Conservation (phyloP, 2,113 vertebrate species). For the Sula dactylatra region DNA sequence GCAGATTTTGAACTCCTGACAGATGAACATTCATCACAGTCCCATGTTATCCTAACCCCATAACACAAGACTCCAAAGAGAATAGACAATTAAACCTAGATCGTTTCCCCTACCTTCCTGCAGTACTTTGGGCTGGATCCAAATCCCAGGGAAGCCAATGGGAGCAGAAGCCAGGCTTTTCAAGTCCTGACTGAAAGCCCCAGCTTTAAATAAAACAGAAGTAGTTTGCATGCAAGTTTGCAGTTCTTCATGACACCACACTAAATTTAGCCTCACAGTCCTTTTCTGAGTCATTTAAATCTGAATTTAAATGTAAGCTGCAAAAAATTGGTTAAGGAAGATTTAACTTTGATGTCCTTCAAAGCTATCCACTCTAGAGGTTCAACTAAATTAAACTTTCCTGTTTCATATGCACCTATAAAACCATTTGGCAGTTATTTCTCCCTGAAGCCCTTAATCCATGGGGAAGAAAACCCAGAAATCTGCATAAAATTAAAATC, state of each 20-base stretch:
- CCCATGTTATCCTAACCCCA: background rate
- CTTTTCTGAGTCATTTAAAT: background rate
- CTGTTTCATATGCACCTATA: background rate
- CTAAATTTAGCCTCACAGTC: constrained; percentile 3
- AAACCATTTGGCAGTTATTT: background rate
- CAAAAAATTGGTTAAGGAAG: background rate
- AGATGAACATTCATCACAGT: constrained; percentile 31
- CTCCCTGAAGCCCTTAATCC: background rate
- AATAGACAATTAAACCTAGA: constrained; percentile 21
- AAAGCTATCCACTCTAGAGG: background rate
- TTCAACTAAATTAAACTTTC: background rate
- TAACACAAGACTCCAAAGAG: background rate
- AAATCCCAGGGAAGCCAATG: constrained; percentile 17
- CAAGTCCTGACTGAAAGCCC: constrained; percentile 9
- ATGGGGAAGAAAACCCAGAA: background rate
- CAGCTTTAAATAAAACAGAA: constrained; percentile 19
- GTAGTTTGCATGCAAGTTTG: constrained; percentile 18
- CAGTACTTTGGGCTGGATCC: constrained; percentile 20
- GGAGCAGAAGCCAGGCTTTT: constrained; percentile 31
- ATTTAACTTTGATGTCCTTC: background rate
- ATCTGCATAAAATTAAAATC: background rate
- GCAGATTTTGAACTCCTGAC: constrained; percentile 16
- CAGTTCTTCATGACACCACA: background rate
- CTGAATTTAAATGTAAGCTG: background rate
- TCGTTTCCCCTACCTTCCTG: constrained; percentile 6